Evolutionary conservation across 2,113 vertebrate genomes (phyloP).

Genomic region (Malurus cyaneus): DNA sequence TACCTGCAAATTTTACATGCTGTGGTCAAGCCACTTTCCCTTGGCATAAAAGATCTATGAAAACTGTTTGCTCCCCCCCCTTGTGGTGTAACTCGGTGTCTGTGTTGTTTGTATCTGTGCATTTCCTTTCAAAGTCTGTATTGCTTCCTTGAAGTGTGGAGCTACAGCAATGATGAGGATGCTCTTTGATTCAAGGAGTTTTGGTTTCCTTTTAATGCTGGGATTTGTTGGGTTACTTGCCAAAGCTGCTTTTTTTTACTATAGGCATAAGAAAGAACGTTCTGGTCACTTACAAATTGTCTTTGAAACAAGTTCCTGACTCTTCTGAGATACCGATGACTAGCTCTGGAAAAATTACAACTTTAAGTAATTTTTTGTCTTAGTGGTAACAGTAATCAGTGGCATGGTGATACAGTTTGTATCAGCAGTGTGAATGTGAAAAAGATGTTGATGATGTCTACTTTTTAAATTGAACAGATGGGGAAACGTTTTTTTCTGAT

Average conservation of each 20-base stretch:
- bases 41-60: not conserved
- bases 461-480: not conserved
- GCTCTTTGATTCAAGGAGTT: not conserved
- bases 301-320: not conserved
- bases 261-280: not conserved
- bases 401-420: not conserved
- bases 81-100: not conserved
- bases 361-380: not conserved
- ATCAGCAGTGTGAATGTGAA: not conserved
- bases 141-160: not conserved
- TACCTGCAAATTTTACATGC: not conserved
- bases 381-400: not conserved
- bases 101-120: not conserved
- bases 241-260: not conserved
- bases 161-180: not conserved
- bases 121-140: not conserved
- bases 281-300: not conserved
- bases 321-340: not conserved
- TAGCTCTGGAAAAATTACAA: not conserved
- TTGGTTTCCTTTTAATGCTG: not conserved
- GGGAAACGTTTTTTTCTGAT: not conserved
- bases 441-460: not conserved
- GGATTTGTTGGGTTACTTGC: not conserved
- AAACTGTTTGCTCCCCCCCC: not conserved
- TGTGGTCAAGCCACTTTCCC: not conserved